Percentiles rank a stretch among this genome's conserved stretches.
phyloP scores from a whole-genome alignment of 2,113 vertebrate genomes.

The Saiga tatarica region DNA sequence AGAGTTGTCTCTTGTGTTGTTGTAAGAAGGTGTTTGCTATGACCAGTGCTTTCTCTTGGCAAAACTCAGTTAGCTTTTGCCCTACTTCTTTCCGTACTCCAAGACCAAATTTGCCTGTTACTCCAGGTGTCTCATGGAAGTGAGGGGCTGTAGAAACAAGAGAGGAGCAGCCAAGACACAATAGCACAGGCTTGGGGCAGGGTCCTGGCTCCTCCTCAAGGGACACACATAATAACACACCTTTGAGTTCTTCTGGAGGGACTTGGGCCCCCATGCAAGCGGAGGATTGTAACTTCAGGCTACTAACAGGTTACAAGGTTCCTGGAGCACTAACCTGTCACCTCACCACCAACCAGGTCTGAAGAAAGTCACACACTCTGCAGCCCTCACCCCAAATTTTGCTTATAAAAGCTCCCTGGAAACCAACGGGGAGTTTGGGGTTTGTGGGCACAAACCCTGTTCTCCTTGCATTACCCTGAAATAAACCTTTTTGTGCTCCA shows the following conservation, averaged over 20 bases:
- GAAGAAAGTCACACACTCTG: neutral
- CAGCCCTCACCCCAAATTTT: neutral
- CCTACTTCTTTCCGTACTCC: neutral
- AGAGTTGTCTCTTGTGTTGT: neutral
- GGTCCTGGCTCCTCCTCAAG: neutral
- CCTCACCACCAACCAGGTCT: neutral
- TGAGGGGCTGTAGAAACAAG: no score
- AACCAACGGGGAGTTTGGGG: neutral
- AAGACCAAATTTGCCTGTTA: neutral
- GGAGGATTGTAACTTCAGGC: neutral
- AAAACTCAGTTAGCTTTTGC: neutral
- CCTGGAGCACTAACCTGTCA: neutral
- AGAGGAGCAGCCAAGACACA: neutral
- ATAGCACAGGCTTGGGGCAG: neutral
- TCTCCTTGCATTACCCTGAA: neutral
- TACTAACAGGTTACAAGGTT: neutral
- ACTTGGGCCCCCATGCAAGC: neutral
- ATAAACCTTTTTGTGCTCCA: neutral
- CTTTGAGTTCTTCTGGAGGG: neutral
- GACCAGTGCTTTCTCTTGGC: neutral
- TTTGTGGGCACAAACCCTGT: neutral
- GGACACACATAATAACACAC: neutral
- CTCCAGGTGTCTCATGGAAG: neutral
- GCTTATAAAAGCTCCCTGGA: neutral
- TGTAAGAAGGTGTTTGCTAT: neutral